Conservation (phyloP, 2,113 vertebrate genomes). For the Coracopsis vasa region DNA sequence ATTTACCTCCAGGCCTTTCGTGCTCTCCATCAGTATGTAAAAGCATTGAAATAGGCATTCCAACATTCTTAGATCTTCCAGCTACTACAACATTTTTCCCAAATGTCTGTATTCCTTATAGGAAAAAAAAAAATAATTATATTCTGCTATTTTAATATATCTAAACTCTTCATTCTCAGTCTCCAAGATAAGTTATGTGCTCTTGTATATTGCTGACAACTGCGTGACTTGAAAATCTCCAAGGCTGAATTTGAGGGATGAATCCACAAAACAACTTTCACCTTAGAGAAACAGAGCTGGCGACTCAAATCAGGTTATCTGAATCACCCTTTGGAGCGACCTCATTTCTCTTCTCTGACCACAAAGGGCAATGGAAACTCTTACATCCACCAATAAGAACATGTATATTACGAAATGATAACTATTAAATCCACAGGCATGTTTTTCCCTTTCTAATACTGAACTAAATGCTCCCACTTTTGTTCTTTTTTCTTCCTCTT, state of each 20-base stretch:
- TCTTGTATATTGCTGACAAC: background rate
- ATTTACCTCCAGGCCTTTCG: slow-evolving; percentile 86
- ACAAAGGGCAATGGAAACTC: background rate
- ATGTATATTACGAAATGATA: background rate
- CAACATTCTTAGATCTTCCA: slow-evolving; percentile 92
- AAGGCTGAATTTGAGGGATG: background rate
- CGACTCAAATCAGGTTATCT: background rate
- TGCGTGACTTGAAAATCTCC: background rate
- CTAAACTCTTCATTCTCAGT: background rate
- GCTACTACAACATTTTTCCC: slow-evolving; percentile 91
- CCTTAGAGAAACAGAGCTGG: background rate
- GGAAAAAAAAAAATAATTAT: background rate
- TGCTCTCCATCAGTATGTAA: slow-evolving; percentile 87
- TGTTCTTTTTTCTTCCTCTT: background rate
- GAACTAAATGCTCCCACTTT: background rate
- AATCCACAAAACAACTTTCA: background rate
- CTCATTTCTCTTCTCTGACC: background rate
- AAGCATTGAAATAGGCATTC: slow-evolving; percentile 93
- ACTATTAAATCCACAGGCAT: background rate
- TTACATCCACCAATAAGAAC: background rate
- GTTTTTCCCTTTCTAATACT: background rate
- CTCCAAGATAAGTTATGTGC: background rate
- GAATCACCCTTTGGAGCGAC: background rate
- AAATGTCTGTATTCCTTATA: slow-evolving; percentile 87
- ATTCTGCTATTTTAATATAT: background rate